Evolutionary conservation across 2,888 invertebrate species (phyloP), one percentile per base, ranked within the genome.

Genomic region (Anthrax anthrax): DNA sequence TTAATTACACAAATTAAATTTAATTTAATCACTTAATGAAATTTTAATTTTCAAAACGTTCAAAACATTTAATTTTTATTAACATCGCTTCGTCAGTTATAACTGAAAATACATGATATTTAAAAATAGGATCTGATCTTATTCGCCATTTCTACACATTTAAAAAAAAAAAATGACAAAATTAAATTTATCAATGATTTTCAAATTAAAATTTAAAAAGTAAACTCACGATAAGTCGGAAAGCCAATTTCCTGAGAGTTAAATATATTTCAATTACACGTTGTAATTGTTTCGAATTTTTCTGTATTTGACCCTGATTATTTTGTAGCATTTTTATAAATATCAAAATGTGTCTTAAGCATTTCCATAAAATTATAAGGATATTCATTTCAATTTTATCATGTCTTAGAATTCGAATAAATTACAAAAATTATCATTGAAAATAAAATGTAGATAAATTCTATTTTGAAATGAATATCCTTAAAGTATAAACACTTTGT

Each of bases 301-400:
- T 41, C 46, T 37, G 39, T 39, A 46, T 50, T 46, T 46, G 50
- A 42, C 52, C 47, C 52, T 53, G 46, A 39, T 43, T 47, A 39
- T 52, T 52, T 52, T 53, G n/a, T n/a, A n/a, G 49, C 46, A 47
- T 52, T 53, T 52, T 50, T 46, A 50, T 45, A 47, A 51, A 52
- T n/a, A n/a, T n/a, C 47, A 52, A 19, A 39, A 44, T 44, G 39
- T 23, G 36, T n/a, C 9, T 29, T 4, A 34, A 39, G 18, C 27
- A 42, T 23, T 6, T 23, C 8, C 23, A 23, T 23, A 17, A 17
- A n/a, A n/a, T n/a, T n/a, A n/a, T n/a, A n/a, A n/a, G n/a, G n/a
- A n/a, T 40, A 40, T 37, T 47, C 23, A n/a, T 38, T 16, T n/a
- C n/a, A n/a, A n/a, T n/a, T n/a, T n/a, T n/a, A n/a, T n/a, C n/a